phyloP scores from a whole-genome alignment of 1,140 invertebrate species.

The Drosophila pallidifrons region DNA sequence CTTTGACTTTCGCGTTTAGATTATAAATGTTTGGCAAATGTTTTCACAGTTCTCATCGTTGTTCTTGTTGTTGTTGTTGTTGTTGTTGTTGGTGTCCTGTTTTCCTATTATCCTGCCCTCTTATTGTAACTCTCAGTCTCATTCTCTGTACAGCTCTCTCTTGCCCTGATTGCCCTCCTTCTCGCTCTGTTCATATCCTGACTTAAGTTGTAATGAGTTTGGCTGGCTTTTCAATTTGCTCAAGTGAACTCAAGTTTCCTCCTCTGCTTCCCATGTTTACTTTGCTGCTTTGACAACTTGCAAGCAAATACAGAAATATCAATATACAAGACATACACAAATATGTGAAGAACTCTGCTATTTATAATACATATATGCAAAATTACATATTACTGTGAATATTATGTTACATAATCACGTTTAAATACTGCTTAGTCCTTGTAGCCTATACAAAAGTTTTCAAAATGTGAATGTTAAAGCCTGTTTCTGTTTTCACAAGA shows the following conservation, averaged over 20 bases:
- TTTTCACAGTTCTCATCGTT: conserved; percentile 59
- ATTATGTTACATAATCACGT: background rate
- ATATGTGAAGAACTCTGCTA: background rate
- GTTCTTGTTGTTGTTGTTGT: conserved; percentile 22
- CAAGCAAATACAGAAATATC: conserved; percentile 15
- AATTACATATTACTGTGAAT: background rate
- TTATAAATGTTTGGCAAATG: conserved; percentile 76
- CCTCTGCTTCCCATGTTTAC: conserved; percentile 3
- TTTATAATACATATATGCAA: background rate
- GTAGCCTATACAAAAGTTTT: no score
- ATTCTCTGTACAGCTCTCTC: background rate
- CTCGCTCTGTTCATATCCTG: background rate
- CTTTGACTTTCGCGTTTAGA: conserved; percentile 69
- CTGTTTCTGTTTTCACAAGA: no score
- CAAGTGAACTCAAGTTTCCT: conserved; percentile 30
- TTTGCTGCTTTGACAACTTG: conserved; percentile 4
- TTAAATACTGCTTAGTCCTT: background rate
- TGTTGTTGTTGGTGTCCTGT: conserved; percentile 17
- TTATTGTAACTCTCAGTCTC: conserved; percentile 3
- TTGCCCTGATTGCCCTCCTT: background rate
- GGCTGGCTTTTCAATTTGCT: conserved; percentile 38
- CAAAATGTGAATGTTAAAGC: no score
- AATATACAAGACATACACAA: conserved; percentile 4
- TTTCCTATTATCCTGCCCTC: conserved; percentile 16
- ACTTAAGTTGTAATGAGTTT: conserved; percentile 57